Evolutionary conservation across 2,888 invertebrate genomes (phyloP).

Genomic region (Tenodera sinensis): DNA sequence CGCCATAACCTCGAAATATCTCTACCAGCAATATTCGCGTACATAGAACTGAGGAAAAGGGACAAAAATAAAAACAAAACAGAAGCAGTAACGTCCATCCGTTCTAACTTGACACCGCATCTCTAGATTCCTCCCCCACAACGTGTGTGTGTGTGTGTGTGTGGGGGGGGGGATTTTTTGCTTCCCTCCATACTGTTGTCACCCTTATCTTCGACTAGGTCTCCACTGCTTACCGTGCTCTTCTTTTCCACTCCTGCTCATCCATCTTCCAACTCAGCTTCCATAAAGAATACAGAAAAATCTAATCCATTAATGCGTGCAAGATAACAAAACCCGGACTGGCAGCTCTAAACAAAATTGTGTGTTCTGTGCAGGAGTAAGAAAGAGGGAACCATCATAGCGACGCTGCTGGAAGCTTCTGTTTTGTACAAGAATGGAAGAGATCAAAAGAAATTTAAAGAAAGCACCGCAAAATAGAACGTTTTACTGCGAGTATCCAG

Average conservation of each 20-base stretch:
- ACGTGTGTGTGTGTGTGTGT: no score
- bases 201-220: background rate
- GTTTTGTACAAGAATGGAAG: background rate
- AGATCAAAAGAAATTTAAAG: background rate
- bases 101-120: background rate
- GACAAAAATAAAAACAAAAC: background rate
- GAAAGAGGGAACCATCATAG: background rate
- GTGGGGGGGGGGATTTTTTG: background rate
- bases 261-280: background rate
- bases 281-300: slow-evolving; percentile 1
- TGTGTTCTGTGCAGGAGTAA: background rate
- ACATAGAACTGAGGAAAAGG: background rate
- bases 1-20: background rate
- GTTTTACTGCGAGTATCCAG: background rate
- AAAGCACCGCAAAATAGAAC: background rate
- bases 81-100: background rate
- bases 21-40: background rate
- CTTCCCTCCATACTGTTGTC: background rate
- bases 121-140: background rate
- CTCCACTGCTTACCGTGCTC: background rate
- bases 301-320: slow-evolving; percentile 2
- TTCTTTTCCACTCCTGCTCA: background rate
- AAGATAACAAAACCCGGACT: background rate
- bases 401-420: background rate
- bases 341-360: background rate